Base-by-base conservation (phyloP, 1,140 invertebrate genomes). In the Drosophila athabasca region DNA sequence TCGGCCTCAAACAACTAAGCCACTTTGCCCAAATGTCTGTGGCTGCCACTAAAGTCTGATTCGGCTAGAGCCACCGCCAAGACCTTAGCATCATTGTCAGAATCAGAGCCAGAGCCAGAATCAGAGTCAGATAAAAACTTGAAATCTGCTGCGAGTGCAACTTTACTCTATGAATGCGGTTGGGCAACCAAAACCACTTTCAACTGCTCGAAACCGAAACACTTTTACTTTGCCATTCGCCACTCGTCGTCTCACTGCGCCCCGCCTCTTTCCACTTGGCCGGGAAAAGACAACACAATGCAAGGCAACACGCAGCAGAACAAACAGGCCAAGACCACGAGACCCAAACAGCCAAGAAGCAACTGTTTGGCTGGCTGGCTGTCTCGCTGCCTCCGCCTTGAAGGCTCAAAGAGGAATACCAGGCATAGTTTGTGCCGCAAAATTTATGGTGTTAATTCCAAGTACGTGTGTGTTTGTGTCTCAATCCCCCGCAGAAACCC, bases 381-480 rank as follows among this genome's bases (percentile, higher is more conserved):
- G 68, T 44, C 58, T 58, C 64, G 65, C 35, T 26, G 62, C 22
- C 62, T 29, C 9, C n/a, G 9, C n/a, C 11, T 35, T 71, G 46
- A 50, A 29, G 48, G 66, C 48, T 15, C 59, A 71, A 62, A 62
- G 65, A 54, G 68, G 67, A 76, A 70, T 87, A 59, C 69, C 78
- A 54, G 82, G 82, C 81, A 82, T 71, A 78, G 78, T 81, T 81
- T 71, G 59, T 66, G 74, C 82, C 65, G 66, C 75, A 88, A 88
- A 78, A 85, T 85, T 85, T 87, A 85, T 85, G 83, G 83, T 87
- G 82, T 85, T 85, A 88, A 88, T 85, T 80, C 70, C 66, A 78
- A 87, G 69, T 70, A 62, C 59, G 60, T 66, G 48, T 59, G 45
- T 41, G 60, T 39, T 45, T 22, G 44, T 48, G 84, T 77, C 73